Evolutionary conservation across 1,140 invertebrate species (phyloP).

Genomic region (Harlomillsia oculata): DNA sequence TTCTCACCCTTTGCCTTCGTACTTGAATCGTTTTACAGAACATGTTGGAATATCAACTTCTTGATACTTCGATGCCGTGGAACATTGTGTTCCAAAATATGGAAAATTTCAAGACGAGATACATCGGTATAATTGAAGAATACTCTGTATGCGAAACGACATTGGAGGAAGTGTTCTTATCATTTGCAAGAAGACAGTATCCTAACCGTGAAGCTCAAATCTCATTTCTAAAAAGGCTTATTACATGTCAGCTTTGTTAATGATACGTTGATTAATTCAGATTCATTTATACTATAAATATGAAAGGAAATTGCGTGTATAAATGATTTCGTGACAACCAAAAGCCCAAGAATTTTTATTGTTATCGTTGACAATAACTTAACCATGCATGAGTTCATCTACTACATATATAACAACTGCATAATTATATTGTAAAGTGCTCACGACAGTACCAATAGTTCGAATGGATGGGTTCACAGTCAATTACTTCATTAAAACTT

Average conservation of each 20-base stretch:
- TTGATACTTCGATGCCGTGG: conserved; percentile 40
- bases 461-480: too few relatives aligned
- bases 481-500: too few relatives aligned
- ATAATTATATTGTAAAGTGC: too few relatives aligned
- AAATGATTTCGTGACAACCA: background rate
- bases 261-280: too few relatives aligned
- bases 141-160: conserved; percentile 55
- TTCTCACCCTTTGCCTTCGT: too few relatives aligned
- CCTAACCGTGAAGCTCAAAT: conserved; percentile 17
- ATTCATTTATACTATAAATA: background rate
- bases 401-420: too few relatives aligned
- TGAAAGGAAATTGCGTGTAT: background rate
- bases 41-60: conserved; percentile 49
- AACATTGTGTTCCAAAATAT: conserved; percentile 47
- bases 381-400: too few relatives aligned
- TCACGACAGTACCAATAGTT: too few relatives aligned
- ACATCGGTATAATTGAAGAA: conserved; percentile 45
- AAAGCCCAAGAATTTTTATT: too few relatives aligned
- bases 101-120: conserved; percentile 42
- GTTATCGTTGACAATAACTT: too few relatives aligned
- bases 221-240: conserved; percentile 18
- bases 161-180: conserved; percentile 50
- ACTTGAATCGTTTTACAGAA: conserved; percentile 38
- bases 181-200: conserved; percentile 39
- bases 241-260: conserved; percentile 21